phyloP scores from a whole-genome alignment of 2,888 invertebrate genomes.

The Diarsia dahlii region DNA sequence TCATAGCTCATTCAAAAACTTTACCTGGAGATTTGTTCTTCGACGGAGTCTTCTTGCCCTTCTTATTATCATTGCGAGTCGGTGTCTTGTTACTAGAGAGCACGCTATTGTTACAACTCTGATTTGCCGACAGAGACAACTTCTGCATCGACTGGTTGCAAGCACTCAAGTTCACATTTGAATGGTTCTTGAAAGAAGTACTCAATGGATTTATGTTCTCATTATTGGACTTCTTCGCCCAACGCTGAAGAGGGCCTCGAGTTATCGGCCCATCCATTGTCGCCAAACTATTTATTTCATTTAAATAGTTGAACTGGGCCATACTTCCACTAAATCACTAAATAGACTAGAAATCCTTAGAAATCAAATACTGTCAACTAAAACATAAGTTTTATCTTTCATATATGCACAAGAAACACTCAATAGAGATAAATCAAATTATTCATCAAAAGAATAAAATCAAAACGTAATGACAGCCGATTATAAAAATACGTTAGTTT shows the following conservation, averaged over 20 bases:
- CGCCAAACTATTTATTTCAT: conserved; percentile 94
- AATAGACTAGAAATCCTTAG: conserved; percentile 31
- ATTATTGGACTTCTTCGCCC: conserved; percentile 94
- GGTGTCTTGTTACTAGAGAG: conserved; percentile 91
- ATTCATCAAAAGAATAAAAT: conserved; percentile 59
- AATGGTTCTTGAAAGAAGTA: conserved; percentile 85
- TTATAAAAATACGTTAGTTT: conserved; percentile 60
- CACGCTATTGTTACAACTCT: conserved; percentile 89
- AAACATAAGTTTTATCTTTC: conserved; percentile 48
- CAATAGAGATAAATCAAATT: conserved; percentile 50
- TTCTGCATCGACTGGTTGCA: conserved; percentile 93
- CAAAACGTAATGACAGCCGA: conserved; percentile 49
- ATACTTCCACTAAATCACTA: conserved; percentile 81
- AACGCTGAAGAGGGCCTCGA: conserved; percentile 94
- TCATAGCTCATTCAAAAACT: conserved; percentile 33
- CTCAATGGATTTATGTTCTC: conserved; percentile 91
- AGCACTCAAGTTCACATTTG: conserved; percentile 90
- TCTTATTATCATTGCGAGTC: conserved; percentile 88
- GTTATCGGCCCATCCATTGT: conserved; percentile 95
- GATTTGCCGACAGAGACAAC: conserved; percentile 91
- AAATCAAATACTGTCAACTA: conserved; percentile 44
- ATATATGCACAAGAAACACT: conserved; percentile 59
- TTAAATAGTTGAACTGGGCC: conserved; percentile 95
- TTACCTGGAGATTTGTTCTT: conserved; percentile 92
- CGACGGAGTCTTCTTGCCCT: conserved; percentile 92